Evolutionary conservation across 2,113 vertebrate genomes (phyloP).

Genomic region (Myotis yumanensis): DNA sequence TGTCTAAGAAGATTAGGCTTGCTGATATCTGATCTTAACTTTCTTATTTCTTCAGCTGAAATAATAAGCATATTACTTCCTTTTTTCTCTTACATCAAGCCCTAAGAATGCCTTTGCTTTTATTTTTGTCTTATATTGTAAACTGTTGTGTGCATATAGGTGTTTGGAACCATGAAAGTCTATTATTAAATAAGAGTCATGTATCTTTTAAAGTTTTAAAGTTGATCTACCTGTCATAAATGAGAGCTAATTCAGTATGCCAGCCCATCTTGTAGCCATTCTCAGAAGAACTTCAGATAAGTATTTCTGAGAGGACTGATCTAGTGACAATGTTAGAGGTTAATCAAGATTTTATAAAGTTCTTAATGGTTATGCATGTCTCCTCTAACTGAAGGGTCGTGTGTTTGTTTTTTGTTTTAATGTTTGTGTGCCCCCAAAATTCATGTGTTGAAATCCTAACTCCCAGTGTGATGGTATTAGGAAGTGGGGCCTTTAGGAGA

Average conservation of each 20-base stretch:
- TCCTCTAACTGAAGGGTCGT: neutral
- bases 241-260: neutral
- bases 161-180: slow-evolving; percentile 17
- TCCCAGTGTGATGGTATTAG: neutral
- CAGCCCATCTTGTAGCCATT: neutral
- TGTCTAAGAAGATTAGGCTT: slow-evolving; percentile 36
- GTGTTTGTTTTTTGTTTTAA: too few species aligned
- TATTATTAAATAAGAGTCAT: slow-evolving; percentile 37
- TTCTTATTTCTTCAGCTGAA: slow-evolving; percentile 53
- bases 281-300: slow-evolving; percentile 16
- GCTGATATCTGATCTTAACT: slow-evolving; percentile 45
- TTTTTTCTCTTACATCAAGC: slow-evolving; percentile 57
- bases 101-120: slow-evolving; percentile 38
- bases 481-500: neutral
- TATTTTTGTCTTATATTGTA: slow-evolving; percentile 56
- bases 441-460: neutral
- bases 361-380: slow-evolving; percentile 44
- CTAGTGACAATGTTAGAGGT: neutral
- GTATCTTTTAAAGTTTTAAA: slow-evolving; percentile 36
- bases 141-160: neutral
- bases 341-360: slow-evolving; percentile 32
- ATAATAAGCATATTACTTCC: slow-evolving; percentile 33
- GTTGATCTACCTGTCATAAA: slow-evolving; percentile 20
- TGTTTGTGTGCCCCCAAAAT: neutral
- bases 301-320: neutral